Evolutionary conservation across 1,140 invertebrate genomes (phyloP), one percentile per base, ranked within the genome.

Genomic region (Hypothenemus hampei): DNA sequence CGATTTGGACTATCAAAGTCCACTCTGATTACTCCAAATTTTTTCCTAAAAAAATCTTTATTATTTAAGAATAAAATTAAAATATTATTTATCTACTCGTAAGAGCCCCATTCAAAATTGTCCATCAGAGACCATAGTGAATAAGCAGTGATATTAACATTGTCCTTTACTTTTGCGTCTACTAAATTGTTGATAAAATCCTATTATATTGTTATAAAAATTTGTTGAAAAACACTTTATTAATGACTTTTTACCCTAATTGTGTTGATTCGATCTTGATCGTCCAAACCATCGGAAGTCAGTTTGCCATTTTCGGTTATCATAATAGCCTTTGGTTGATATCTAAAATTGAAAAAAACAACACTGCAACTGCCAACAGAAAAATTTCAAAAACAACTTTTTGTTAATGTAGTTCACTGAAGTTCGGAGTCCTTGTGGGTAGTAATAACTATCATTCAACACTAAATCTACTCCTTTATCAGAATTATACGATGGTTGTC

Each of bases 71-170:
- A n/a, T n/a, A n/a, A n/a, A n/a, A n/a, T 18, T 41, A 41, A 41
- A 20, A 21, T 41, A 6, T 15, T 46, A 13, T 13, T 13, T 20
- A 68, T 60, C 68, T 62, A 74, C 72, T 59, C 66, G 50, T 73
- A 72, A 20, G 69, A 71, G 33, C 19, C 63, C 81, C 81, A 82
- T 63, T 82, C 80, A 63, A 80, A 78, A 61, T 79, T 82, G 60
- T 82, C 80, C 69, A 82, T 69, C 4, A 82, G 64, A 11, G 75
- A 75, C 79, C 79, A 83, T 6, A 72, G 70, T 11, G 74, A 74
- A 58, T 81, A 83, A 0, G 74, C 78, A 5, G 60, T 65, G 1
- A 83, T 73, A 57, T 79, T 74, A 37, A 71, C 69, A n/a, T 67
- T 68, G 61, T 80, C 77, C 21, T 70, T 60, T 24, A 71, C 57